phyloP scores from a whole-genome alignment of 1,140 invertebrate genomes.

The Trinorchestia longiramus region DNA sequence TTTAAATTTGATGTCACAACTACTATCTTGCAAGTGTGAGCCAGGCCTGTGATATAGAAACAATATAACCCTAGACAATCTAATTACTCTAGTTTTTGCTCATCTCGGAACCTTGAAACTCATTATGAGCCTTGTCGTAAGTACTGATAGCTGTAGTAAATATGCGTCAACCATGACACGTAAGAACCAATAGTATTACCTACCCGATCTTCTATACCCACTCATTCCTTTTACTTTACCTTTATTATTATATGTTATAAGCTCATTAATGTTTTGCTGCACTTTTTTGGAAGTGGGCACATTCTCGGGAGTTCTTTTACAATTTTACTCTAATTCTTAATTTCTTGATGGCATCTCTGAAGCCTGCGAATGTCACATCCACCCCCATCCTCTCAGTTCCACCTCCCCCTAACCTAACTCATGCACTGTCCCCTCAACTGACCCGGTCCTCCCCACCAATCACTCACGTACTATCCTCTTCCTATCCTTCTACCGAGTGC shows the following conservation, averaged over 20 bases:
- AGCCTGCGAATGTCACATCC: slow-evolving; percentile 33
- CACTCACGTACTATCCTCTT: slow-evolving; percentile 11
- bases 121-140: background rate
- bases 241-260: too few species aligned
- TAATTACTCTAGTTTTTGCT: background rate
- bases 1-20: background rate
- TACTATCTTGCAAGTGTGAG: background rate
- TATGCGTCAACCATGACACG: background rate
- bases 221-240: background rate
- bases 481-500: slow-evolving; percentile 9
- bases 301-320: background rate
- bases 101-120: background rate
- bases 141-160: background rate
- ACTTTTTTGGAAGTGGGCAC: background rate
- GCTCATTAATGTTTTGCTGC: background rate
- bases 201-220: background rate
- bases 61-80: background rate
- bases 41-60: background rate
- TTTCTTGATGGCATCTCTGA: slow-evolving; percentile 32
- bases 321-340: background rate
- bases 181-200: background rate
- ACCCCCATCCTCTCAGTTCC: slow-evolving; percentile 31
- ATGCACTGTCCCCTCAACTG: background rate
- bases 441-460: slow-evolving; percentile 5
- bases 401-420: slow-evolving; percentile 35